Evolutionary conservation across 2,797 vertebrate genomes (phyloP), one percentile per base, ranked within the genome.

Genomic region (Allobates femoralis): DNA sequence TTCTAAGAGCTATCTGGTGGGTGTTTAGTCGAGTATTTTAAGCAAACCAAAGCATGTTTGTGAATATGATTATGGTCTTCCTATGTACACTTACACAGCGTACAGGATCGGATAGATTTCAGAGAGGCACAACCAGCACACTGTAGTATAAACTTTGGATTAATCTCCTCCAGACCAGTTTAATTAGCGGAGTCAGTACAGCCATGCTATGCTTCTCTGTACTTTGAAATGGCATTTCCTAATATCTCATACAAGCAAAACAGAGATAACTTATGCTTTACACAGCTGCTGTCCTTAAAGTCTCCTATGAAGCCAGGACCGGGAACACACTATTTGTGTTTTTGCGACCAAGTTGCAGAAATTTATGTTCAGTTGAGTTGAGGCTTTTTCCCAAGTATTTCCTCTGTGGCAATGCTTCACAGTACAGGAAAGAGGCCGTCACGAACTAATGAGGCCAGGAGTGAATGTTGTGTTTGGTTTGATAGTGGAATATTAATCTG

Each of bases 301-400:
- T 69, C 71, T 88, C 66, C 56, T 55, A 32, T 60, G 69, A 85
- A 81, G 78, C 71, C 83, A 81, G 82, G 83, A 26, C 79, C 77
- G 69, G 77, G 69, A 85, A 78, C 71, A 67, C 66, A 81, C 71
- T 76, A 81, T 86, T 88, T 88, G 76, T 85, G 79, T 88, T 85
- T 88, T 75, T 85, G 87, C 5, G 75, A 88, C 87, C 83, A 85
- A 85, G 46, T 77, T 81, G 56, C 78, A 88, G 66, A 84, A 82
- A 88, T 88, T 88, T 88, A 88, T 85, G 83, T 81, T 85, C 77
- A 75, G 82, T 53, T 85, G 78, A 81, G 83, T 66, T 81, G 83
- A 85, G 83, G 53, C 67, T 30, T 88, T 87, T 87, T 77, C 78
- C 83, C 82, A 88, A 88, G 74, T 88, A 88, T 88, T 88, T 88